Percentiles rank a stretch among this genome's conserved stretches.
Conservation (phyloP, 2,113 vertebrate genomes). For the Pica pica region DNA sequence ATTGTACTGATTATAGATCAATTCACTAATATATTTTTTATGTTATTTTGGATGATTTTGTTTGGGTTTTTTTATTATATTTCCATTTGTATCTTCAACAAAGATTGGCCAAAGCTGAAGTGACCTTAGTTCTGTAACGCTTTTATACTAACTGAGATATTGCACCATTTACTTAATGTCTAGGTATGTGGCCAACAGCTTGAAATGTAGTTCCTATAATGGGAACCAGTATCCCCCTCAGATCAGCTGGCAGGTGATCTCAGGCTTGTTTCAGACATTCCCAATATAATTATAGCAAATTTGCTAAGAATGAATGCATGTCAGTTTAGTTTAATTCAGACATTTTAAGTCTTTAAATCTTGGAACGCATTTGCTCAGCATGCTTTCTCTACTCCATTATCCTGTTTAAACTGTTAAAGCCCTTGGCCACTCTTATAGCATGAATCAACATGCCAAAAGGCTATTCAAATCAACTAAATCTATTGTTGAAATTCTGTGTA, state of each 20-base stretch:
- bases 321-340: slow-evolving; percentile 50
- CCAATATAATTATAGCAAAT: slow-evolving; percentile 26
- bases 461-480: slow-evolving; percentile 43
- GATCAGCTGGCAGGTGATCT: slow-evolving; percentile 36
- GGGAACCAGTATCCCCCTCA: background rate
- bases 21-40: background rate
- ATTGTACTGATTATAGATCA: background rate
- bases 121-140: background rate
- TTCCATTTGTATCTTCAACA: background rate
- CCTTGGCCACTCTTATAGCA: slow-evolving; percentile 34
- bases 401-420: slow-evolving; percentile 53
- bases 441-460: slow-evolving; percentile 51
- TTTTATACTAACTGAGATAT: background rate
- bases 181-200: slow-evolving; percentile 20
- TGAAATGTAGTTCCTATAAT: slow-evolving; percentile 18
- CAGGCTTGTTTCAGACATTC: slow-evolving; percentile 28
- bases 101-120: background rate
- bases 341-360: slow-evolving; percentile 45
- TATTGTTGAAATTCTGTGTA: slow-evolving; percentile 35
- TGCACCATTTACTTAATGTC: slow-evolving; percentile 9
- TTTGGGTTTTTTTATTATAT: background rate
- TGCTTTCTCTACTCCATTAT: slow-evolving; percentile 32
- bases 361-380: slow-evolving; percentile 49
- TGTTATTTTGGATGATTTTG: background rate
- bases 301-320: slow-evolving; percentile 40